A percentile compares a stretch with the other conserved stretches of the same genome.
Evolutionary conservation across 2,113 vertebrate genomes (phyloP).

Genomic region (Amphiprion ocellaris): DNA sequence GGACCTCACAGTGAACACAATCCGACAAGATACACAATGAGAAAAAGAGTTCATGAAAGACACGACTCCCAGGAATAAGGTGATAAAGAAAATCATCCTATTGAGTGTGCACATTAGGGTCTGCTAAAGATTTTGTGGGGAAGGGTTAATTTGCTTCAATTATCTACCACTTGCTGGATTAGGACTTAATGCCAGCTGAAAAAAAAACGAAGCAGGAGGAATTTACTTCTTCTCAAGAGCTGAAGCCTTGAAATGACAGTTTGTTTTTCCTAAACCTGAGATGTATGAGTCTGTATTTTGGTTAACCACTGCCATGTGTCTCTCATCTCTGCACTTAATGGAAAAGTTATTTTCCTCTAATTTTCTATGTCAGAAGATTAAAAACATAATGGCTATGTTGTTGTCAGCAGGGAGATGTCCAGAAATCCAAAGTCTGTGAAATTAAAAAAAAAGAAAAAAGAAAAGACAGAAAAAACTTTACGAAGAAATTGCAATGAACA

Average conservation of each 20-base stretch:
- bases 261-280: conserved; percentile 32
- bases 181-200: conserved; percentile 46
- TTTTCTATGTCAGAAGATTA: conserved; percentile 71
- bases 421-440: conserved; percentile 61
- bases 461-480: conserved; percentile 20
- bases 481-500: conserved; percentile 52
- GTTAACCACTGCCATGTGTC: conserved; percentile 51
- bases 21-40: conserved; percentile 11
- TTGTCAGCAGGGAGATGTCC: conserved; percentile 61
- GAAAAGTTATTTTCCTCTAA: conserved; percentile 62
- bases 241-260: conserved; percentile 31
- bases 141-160: conserved; percentile 61
- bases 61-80: neutral
- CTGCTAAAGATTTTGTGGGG: conserved; percentile 19
- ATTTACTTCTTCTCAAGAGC: conserved; percentile 10
- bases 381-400: conserved; percentile 64
- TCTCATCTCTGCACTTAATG: conserved; percentile 51
- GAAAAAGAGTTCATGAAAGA: neutral
- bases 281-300: conserved; percentile 48
- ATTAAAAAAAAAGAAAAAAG: conserved; percentile 25
- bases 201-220: conserved; percentile 24
- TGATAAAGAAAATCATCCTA: neutral
- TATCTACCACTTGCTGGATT: conserved; percentile 62
- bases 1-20: conserved; percentile 20
- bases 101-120: neutral